These are phyloP conservation scores for Meganola albula DNA, from an alignment of 2,888 invertebrate species.

Conservation along the genomic window DNA sequence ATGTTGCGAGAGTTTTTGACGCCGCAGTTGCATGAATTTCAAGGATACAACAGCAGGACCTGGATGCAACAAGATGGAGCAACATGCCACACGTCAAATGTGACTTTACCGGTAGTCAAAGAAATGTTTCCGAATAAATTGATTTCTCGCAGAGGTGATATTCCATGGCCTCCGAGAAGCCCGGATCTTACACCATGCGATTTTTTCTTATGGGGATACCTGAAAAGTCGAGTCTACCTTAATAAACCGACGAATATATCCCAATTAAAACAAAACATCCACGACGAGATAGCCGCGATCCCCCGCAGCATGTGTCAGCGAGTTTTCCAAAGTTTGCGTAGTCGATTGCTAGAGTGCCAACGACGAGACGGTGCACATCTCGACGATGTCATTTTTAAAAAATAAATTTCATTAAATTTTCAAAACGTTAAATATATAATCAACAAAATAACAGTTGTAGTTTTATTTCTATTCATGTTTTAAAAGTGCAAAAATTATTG, in stretches of 20 bases:
- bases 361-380: slow-evolving; percentile 9
- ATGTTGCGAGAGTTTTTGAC: not conserved
- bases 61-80: slow-evolving; percentile 6
- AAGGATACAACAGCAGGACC: slow-evolving; percentile 1
- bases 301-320: slow-evolving; percentile 15
- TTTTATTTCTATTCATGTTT: too few species aligned
- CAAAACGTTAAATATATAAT: too few species aligned
- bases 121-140: slow-evolving; percentile 13
- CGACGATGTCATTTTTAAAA: slow-evolving; percentile 10
- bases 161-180: slow-evolving; percentile 9
- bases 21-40: not conserved
- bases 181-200: slow-evolving; percentile 8
- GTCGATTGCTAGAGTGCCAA: slow-evolving; percentile 10
- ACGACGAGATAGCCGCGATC: slow-evolving; percentile 19
- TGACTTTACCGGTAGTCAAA: slow-evolving; percentile 9
- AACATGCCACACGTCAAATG: slow-evolving; percentile 8
- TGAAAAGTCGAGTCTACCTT: slow-evolving; percentile 13
- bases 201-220: slow-evolving; percentile 16
- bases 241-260: slow-evolving; percentile 9
- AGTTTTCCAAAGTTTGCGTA: slow-evolving; percentile 14
- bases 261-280: slow-evolving; percentile 12
- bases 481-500: too few species aligned
- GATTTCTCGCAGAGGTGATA: slow-evolving; percentile 13
- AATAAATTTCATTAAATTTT: too few species aligned
- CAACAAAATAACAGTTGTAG: too few species aligned